Percentiles rank a stretch among this genome's conserved stretches.
These are phyloP conservation scores for Diabrotica virgifera DNA, from an alignment of 1,140 invertebrate species.

Conservation along the genomic window DNA sequence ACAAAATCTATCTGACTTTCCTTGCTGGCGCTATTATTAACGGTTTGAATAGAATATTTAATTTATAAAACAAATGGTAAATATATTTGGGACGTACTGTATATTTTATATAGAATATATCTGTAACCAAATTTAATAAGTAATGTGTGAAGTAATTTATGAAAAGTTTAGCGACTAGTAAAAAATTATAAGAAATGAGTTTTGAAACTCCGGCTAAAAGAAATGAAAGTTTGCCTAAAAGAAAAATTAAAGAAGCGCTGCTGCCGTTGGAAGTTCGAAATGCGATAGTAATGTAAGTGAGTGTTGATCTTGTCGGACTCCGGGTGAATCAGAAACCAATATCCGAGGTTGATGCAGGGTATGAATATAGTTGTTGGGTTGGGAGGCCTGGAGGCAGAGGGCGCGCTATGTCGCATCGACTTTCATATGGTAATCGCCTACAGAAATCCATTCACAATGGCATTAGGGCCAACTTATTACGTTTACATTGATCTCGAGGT, in stretches of 20 bases:
- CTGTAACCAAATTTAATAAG: too few relatives aligned
- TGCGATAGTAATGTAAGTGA: conserved; percentile 25
- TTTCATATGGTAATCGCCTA: conserved; percentile 49
- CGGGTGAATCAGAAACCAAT: conserved; percentile 49
- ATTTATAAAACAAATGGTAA: too few relatives aligned
- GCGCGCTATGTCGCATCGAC: conserved; percentile 32
- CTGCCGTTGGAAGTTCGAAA: background rate
- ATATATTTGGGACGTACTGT: too few relatives aligned
- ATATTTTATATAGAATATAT: too few relatives aligned
- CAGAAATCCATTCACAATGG: conserved; percentile 49
- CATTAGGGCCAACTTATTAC: conserved; percentile 49
- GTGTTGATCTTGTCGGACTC: conserved; percentile 48
- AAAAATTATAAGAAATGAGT: too few relatives aligned
- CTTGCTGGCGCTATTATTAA: too few relatives aligned
- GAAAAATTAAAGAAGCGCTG: background rate
- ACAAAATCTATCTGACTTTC: too few relatives aligned
- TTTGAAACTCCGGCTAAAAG: too few relatives aligned
- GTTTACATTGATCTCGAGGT: conserved; percentile 51
- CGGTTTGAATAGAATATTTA: too few relatives aligned
- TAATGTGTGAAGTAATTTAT: too few relatives aligned
- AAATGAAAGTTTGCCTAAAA: background rate
- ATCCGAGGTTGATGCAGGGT: conserved; percentile 36
- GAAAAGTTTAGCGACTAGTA: too few relatives aligned
- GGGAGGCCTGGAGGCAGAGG: conserved; percentile 29
- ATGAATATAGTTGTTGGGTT: conserved; percentile 35